These are phyloP conservation scores for Pelvicachromis taeniatus DNA, from an alignment of 2,113 vertebrate genomes.

Conservation along the genomic window DNA sequence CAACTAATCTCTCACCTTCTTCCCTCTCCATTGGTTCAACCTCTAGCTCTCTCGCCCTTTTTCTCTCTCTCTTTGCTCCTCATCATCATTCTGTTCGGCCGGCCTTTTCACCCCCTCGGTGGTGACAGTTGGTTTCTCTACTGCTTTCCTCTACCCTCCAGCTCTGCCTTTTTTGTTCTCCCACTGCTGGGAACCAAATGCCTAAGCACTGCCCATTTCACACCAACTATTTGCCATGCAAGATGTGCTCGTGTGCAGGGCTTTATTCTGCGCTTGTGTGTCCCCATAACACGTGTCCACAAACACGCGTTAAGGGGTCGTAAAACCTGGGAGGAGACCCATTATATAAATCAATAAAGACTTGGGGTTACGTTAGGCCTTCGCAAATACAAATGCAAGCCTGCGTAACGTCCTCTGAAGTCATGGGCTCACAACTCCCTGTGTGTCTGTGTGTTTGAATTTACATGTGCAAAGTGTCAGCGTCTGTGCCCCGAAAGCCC, in stretches of 20 bases:
- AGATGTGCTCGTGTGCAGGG: slow-evolving; percentile 3
- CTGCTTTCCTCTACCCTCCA: slow-evolving; percentile 4
- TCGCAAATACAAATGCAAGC: not conserved
- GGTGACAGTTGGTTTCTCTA: slow-evolving; percentile 28
- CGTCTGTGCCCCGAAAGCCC: slow-evolving; percentile 8
- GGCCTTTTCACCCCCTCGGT: not conserved
- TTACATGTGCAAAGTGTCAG: not conserved
- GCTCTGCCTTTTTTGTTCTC: not conserved
- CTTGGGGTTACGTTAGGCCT: not conserved
- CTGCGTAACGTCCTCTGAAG: not conserved
- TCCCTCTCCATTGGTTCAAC: slow-evolving; percentile 5
- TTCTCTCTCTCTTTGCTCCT: not conserved
- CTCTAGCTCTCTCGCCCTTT: not conserved
- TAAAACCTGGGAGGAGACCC: not conserved
- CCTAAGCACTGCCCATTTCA: slow-evolving; percentile 1
- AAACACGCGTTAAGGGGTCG: not conserved
- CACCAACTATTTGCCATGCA: slow-evolving; percentile 10
- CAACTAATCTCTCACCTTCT: slow-evolving; percentile 34
- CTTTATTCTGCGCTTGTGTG: not conserved
- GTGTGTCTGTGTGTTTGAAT: not conserved
- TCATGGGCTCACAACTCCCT: not conserved
- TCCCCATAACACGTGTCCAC: not conserved
- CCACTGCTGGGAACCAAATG: slow-evolving; percentile 7
- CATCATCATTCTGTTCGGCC: slow-evolving; percentile 25
- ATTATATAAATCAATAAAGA: not conserved